phyloP scores from a whole-genome alignment of 2,797 vertebrate genomes.

The Dendrocincla tyrannina region DNA sequence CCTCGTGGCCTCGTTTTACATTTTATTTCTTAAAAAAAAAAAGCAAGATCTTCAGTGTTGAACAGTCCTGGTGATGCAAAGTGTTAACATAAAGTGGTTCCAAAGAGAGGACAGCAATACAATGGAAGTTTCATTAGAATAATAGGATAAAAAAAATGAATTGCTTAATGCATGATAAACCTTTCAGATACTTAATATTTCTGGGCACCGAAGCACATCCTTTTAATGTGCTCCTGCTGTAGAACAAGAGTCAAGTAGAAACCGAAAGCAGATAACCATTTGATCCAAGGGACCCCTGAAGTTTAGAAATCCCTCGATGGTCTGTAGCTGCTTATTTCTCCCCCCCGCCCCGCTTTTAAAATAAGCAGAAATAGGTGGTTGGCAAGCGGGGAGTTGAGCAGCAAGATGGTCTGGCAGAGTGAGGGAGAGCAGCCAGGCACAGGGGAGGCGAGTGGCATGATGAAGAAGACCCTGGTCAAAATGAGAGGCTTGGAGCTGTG shows the following conservation, averaged over 20 bases:
- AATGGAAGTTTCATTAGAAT: conserved; percentile 54
- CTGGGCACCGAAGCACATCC: conserved; percentile 65
- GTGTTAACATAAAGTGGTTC: conserved; percentile 43
- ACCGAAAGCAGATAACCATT: conserved; percentile 62
- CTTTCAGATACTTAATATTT: conserved; percentile 64
- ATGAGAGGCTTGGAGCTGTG: neutral
- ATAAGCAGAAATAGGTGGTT: neutral
- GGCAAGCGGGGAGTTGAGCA: neutral
- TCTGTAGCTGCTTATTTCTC: neutral
- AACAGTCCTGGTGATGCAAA: conserved; percentile 32
- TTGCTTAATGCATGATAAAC: conserved; percentile 60
- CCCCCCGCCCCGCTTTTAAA: neutral
- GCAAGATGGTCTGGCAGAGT: neutral
- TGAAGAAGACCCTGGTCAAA: neutral
- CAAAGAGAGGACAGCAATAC: conserved; percentile 39
- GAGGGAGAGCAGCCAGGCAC: neutral
- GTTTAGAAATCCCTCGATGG: conserved; percentile 48
- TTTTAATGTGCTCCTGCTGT: conserved; percentile 55
- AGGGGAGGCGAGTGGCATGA: neutral
- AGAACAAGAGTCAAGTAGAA: conserved; percentile 60
- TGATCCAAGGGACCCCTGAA: conserved; percentile 46
- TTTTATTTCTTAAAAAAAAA: neutral
- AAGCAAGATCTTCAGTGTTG: neutral
- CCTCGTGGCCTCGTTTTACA: conserved; percentile 55
- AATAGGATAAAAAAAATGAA: conserved; percentile 35